Base-by-base conservation (phyloP, 23 tunicate species). In the Ciona savignyi region DNA sequence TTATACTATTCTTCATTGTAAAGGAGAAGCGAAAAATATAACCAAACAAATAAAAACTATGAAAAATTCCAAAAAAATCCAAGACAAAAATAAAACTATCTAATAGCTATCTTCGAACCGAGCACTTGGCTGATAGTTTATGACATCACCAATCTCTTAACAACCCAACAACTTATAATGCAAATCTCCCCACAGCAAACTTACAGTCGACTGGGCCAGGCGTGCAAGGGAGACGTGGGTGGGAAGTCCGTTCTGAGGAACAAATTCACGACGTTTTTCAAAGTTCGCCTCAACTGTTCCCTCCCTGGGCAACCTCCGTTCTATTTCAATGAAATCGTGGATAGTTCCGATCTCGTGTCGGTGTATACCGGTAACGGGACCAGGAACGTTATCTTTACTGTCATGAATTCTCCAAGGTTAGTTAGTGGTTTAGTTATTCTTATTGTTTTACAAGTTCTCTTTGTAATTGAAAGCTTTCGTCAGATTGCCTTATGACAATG, bases 271-370 rank as follows among this genome's bases (percentile, higher is more conserved):
- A 73, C 85, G 1, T 80, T 79, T 42, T 74, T 73, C 71, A 86
- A 86, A 86, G 85, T 81, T 1, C 60, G 85, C 2, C 65, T 86
- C 15, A 80, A 80, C 65, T 86, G 93, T 71, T 86, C 93, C 30
- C 30, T 78, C 9, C 81, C 93, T n/a, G 93, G 93, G 20, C 74
- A 80, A 25, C 85, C 93, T 24, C 93, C 93, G 73, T 80, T 86
- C 48, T 86, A 86, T 61, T 86, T 86, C 72, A 74, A 86, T 63
- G 93, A 86, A 74, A 62, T 86, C 61, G 49, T 62, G 26, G 81
- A 70, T 51, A 85, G 74, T 35, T 74, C 77, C 23, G 81, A 86
- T 21, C 29, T 80, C 30, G 70, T 73, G 30, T 60, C 74, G 3
- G 2, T 86, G 77, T 25, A 74, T 2, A 15, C 11, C 26, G 0